Evolutionary conservation across 2,113 vertebrate genomes (phyloP).

Genomic region (Peromyscus maniculatus): DNA sequence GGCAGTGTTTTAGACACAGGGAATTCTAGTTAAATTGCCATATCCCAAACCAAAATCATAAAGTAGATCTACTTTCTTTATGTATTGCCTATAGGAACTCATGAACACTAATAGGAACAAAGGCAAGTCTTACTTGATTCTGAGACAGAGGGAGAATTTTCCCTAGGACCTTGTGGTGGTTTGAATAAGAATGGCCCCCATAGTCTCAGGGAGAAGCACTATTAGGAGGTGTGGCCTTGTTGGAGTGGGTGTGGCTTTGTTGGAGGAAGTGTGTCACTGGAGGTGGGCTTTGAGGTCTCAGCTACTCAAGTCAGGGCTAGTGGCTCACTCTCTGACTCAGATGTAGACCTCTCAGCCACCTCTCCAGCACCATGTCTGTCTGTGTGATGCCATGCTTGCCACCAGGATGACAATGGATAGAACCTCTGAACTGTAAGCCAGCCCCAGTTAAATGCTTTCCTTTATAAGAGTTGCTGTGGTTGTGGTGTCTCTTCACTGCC

Average conservation of each 20-base stretch:
- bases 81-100: slow-evolving; percentile 6
- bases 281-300: background rate
- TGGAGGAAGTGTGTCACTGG: background rate
- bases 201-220: no score
- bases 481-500: background rate
- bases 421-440: background rate
- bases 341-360: background rate
- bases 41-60: background rate
- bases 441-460: background rate
- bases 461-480: background rate
- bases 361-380: background rate
- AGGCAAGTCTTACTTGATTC: background rate
- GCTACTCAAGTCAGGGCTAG: background rate
- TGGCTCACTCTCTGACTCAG: background rate
- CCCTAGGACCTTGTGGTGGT: background rate
- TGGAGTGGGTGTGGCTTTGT: background rate
- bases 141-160: background rate
- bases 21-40: slow-evolving; percentile 50
- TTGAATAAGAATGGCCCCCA: background rate
- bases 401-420: background rate
- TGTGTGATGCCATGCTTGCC: background rate
- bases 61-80: slow-evolving; percentile 1
- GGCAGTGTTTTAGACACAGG: slow-evolving; percentile 14
- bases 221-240: background rate
- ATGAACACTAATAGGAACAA: slow-evolving; percentile 10